These are phyloP conservation scores for Orbicella faveolata DNA, from an alignment of 64 coral and sea anemone genomes.

Conservation along the genomic window DNA sequence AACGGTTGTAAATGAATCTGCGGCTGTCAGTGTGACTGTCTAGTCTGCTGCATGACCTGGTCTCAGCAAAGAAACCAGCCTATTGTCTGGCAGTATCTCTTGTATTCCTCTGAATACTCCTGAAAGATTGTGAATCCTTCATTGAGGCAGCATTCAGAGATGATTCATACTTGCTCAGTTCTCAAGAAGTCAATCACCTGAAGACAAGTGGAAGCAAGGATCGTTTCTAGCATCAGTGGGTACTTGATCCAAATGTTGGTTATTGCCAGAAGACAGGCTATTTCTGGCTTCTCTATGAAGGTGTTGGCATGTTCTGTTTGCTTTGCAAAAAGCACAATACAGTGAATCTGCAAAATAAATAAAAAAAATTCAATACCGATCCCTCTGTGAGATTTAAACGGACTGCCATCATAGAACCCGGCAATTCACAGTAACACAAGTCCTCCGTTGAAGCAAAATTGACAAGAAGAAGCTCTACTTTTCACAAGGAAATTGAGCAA, in stretches of 20 bases:
- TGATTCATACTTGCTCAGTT: too few relatives aligned
- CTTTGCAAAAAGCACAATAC: slow-evolving; percentile 54
- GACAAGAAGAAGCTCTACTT: slow-evolving; percentile 36
- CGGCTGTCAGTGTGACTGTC: too few relatives aligned
- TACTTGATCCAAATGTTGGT: slow-evolving; percentile 18
- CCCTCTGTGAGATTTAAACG: slow-evolving; percentile 38
- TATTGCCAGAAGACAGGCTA: slow-evolving; percentile 42
- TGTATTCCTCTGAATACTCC: too few relatives aligned
- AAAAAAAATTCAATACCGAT: slow-evolving; percentile 7
- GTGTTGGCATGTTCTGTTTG: slow-evolving; percentile 47
- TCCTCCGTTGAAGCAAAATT: slow-evolving; percentile 55
- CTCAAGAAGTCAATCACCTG: too few relatives aligned
- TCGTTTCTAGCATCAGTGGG: slow-evolving; percentile 47
- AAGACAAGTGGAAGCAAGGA: not conserved
- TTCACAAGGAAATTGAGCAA: slow-evolving; percentile 44
- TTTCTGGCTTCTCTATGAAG: slow-evolving; percentile 47
- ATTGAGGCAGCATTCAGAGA: too few relatives aligned
- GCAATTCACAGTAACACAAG: slow-evolving; percentile 39
- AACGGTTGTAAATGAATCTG: too few relatives aligned
- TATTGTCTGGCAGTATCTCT: too few relatives aligned
- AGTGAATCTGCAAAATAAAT: slow-evolving; percentile 50
- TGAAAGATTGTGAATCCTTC: too few relatives aligned
- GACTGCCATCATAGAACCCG: slow-evolving; percentile 37
- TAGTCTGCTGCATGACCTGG: too few relatives aligned
- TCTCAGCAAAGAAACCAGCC: too few relatives aligned